A percentile compares a stretch with the other conserved stretches of the same genome.
Conservation (phyloP, 1,140 invertebrate species). For the Laupala kohalensis region DNA sequence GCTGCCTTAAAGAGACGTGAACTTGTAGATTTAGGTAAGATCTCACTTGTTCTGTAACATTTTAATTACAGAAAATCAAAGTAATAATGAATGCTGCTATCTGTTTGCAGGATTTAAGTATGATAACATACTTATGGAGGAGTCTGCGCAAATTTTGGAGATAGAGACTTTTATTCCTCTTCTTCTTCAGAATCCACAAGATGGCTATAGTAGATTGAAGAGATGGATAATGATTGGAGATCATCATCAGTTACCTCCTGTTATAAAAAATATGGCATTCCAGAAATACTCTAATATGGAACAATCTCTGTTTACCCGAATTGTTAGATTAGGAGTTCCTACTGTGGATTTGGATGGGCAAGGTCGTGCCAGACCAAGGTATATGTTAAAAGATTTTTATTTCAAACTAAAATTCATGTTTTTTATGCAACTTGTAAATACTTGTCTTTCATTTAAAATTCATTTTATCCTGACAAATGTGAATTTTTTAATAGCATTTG, state of each 20-base stretch:
- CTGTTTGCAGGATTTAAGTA: slow-evolving; percentile 70
- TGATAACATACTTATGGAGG: slow-evolving; percentile 99
- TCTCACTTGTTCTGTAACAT: neutral
- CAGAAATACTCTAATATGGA: slow-evolving; percentile 99
- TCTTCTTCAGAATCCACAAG: slow-evolving; percentile 91
- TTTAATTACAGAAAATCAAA: neutral
- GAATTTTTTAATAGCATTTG: slow-evolving; percentile 56
- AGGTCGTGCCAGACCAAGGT: slow-evolving; percentile 81
- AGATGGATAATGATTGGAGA: slow-evolving; percentile 99
- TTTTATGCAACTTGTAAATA: neutral
- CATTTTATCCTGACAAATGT: neutral
- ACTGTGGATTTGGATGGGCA: slow-evolving; percentile 96
- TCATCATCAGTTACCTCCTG: slow-evolving; percentile 96
- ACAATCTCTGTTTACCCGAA: slow-evolving; percentile 91
- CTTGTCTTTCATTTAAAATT: neutral
- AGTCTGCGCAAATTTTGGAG: slow-evolving; percentile 96
- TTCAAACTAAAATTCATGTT: neutral
- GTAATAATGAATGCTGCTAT: neutral
- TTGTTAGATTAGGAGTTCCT: slow-evolving; percentile 91
- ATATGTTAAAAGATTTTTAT: neutral
- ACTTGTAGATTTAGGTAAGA: slow-evolving; percentile 75
- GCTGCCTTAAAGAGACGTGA: slow-evolving; percentile 94
- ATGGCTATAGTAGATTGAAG: slow-evolving; percentile 90
- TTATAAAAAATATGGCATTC: slow-evolving; percentile 99
- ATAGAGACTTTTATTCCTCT: slow-evolving; percentile 99